Percentiles rank a stretch among this genome's conserved stretches.
phyloP scores from a whole-genome alignment of 2,113 vertebrate species.

The Entomyzon cyanotis region DNA sequence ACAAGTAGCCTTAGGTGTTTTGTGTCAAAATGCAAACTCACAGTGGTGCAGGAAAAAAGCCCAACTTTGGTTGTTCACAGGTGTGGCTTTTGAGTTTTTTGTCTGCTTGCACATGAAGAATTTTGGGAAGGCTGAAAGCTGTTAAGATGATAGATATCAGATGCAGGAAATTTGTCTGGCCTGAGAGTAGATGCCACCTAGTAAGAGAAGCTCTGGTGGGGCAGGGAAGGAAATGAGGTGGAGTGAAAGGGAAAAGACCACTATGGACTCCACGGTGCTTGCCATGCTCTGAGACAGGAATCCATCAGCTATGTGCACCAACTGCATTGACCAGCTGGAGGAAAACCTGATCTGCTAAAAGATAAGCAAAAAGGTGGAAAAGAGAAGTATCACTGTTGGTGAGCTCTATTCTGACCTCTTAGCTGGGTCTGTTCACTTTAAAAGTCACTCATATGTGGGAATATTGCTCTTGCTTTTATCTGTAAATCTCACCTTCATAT shows the following conservation, averaged over 20 bases:
- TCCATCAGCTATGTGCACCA: neutral
- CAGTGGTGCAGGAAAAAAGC: rapidly evolving
- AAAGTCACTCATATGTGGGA: neutral
- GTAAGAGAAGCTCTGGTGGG: neutral
- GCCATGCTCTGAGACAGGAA: neutral
- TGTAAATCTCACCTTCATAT: neutral
- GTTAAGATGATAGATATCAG: neutral
- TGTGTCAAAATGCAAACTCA: neutral
- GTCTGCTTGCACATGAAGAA: neutral
- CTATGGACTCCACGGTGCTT: neutral
- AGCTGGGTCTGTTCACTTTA: neutral
- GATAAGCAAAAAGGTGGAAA: neutral
- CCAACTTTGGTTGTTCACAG: neutral
- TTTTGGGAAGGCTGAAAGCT: neutral
- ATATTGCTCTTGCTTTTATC: neutral
- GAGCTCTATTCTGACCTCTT: neutral
- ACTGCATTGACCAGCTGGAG: neutral
- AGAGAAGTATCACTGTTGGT: neutral
- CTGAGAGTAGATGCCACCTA: neutral
- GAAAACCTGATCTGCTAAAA: neutral
- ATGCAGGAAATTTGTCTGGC: neutral
- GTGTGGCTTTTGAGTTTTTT: neutral
- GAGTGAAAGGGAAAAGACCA: neutral
- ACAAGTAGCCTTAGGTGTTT: neutral
- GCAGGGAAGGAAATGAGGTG: neutral